Evolutionary conservation across 2,888 invertebrate species (phyloP).

Genomic region (Trachelus iudaicus): DNA sequence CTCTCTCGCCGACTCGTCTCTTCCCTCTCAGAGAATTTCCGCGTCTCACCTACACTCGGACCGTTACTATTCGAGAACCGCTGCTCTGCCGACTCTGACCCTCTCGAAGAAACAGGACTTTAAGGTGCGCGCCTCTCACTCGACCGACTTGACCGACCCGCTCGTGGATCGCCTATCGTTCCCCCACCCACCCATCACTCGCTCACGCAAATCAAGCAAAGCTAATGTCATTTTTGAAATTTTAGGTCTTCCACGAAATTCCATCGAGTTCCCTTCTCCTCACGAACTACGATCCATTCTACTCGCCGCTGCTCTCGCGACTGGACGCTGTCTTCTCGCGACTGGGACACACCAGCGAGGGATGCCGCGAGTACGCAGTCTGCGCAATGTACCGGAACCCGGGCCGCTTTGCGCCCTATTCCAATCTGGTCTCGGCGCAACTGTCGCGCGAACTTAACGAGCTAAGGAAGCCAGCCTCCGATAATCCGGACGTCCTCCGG

Average conservation of each 20-base stretch:
- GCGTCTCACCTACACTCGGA: constrained; percentile 71
- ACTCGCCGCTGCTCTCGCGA: constrained; percentile 85
- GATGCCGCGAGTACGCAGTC: constrained; percentile 84
- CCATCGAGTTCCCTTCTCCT: constrained; percentile 84
- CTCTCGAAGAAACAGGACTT: constrained; percentile 72
- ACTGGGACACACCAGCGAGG: constrained; percentile 73
- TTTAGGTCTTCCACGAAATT: constrained; percentile 84
- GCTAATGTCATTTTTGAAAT: background rate
- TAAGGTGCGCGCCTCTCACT: constrained; percentile 69
- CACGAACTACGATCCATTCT: constrained; percentile 90
- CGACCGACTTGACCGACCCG: background rate
- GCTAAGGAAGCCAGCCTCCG: constrained; percentile 83
- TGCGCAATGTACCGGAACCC: constrained; percentile 91
- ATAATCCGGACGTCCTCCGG: constrained; percentile 86
- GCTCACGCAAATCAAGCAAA: background rate
- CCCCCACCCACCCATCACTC: background rate
- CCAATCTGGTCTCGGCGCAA: constrained; percentile 88
- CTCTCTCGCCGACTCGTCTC: constrained; percentile 68
- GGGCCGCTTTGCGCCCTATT: constrained; percentile 89
- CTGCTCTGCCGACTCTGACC: constrained; percentile 57
- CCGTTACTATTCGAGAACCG: constrained; percentile 74
- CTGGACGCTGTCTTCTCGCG: constrained; percentile 85
- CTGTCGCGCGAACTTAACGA: constrained; percentile 90
- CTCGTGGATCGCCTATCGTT: background rate
- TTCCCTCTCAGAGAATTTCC: constrained; percentile 69